Evolutionary conservation across 2,797 vertebrate species (phyloP).

Genomic region (Mormyrus proboscirostris): DNA sequence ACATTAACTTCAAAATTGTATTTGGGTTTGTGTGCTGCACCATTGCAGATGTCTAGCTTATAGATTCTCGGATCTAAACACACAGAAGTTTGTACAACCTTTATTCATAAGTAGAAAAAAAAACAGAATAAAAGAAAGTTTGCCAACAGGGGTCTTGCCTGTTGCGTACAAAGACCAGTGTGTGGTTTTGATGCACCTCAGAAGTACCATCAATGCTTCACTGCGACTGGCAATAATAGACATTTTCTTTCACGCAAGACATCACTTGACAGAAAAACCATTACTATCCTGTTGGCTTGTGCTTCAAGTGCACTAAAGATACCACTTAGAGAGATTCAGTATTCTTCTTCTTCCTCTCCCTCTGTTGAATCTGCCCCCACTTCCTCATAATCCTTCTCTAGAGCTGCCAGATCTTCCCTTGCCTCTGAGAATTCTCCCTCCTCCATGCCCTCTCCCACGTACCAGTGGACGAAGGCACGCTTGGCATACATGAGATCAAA

Average conservation of each 20-base stretch:
- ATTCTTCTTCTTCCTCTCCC: conserved; percentile 72
- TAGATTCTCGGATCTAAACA: background rate
- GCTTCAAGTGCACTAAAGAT: background rate
- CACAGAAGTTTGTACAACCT: background rate
- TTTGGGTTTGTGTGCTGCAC: background rate
- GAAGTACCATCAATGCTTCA: background rate
- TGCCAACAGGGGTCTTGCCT: background rate
- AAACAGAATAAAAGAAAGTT: background rate
- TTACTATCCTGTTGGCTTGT: background rate
- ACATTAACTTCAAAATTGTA: background rate
- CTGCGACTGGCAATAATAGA: background rate
- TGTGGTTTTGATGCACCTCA: background rate
- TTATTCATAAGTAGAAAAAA: background rate
- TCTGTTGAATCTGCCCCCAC: conserved; percentile 68
- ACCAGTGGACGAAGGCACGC: conserved; percentile 83
- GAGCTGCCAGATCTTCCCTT: conserved; percentile 76
- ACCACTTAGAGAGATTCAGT: conserved; percentile 40
- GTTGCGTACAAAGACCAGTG: background rate
- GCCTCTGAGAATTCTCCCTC: conserved; percentile 82
- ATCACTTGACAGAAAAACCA: background rate
- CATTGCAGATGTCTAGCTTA: background rate
- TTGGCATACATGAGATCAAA: conserved; percentile 88
- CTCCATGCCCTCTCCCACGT: conserved; percentile 83
- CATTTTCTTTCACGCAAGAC: background rate
- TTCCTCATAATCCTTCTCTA: conserved; percentile 85